Evolutionary conservation across 2,113 vertebrate genomes (phyloP), one percentile per base, ranked within the genome.

Genomic region (Apodemus speciosus): DNA sequence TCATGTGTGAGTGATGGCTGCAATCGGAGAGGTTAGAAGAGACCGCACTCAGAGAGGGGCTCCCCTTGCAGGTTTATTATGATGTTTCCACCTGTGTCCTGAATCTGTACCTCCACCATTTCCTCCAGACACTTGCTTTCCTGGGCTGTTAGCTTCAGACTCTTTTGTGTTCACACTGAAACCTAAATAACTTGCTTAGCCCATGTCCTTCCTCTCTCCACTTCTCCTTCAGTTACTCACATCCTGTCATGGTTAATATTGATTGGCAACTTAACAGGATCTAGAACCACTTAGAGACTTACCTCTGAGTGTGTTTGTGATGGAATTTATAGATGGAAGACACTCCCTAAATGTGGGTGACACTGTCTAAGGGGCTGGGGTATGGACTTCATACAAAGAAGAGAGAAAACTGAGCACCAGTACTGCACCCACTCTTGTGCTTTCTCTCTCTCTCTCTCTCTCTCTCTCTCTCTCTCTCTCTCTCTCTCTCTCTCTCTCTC

Each of bases 11-110:
- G 32, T 58, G 18, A 68, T 7, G 3, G 15, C 1, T 21, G 2
- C n/a, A n/a, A 80, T 89, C 13, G 1, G 40, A 68, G 27, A 75
- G 51, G 21, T 14, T n/a, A n/a, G 43, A 76, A 69, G n/a, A 60
- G 15, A 4, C 81, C 51, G 56, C 9, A 20, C 15, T 56, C 14
- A 35, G 25, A 51, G 75, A 76, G 27, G 4, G 15, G 56, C 23
- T 23, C 32, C 4, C 16, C 0, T 76, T 32, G 10, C 71, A 10
- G 18, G 13, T 40, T 1, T 1, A 11, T 5, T 3, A 25, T 13
- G 4, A 20, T 16, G 46, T 21, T 2, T 2, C 84, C n/a, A 10
- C 4, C 38, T 15, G 13, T 0, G 0, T 43, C n/a, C 23, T 18
- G 9, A 46, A 0, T 43, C 30, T 18, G 13, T 43, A 7, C 11